phyloP scores from a whole-genome alignment of 2,797 vertebrate genomes.

The Silurus aristotelis region DNA sequence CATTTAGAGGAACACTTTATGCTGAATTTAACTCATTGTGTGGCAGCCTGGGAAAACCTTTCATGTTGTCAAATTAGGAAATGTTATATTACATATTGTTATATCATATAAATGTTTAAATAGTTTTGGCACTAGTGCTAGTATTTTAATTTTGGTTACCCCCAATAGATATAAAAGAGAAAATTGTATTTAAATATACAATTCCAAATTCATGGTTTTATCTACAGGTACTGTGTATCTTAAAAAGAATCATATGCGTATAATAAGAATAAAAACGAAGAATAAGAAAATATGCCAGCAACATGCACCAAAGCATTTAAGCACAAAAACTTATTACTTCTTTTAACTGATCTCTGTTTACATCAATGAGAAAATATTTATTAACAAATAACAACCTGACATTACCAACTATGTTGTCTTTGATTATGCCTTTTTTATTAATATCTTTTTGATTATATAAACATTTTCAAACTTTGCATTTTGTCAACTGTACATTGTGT shows the following conservation, averaged over 20 bases:
- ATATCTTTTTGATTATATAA: constrained; percentile 3
- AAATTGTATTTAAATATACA: neutral
- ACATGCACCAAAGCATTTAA: neutral
- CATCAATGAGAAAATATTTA: neutral
- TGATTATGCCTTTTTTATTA: neutral
- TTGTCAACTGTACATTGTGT: constrained; percentile 5
- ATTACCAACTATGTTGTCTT: too few relatives aligned
- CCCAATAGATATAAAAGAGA: neutral
- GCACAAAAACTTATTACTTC: neutral
- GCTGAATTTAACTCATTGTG: constrained; percentile 1
- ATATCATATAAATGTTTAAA: neutral
- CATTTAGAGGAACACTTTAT: neutral
- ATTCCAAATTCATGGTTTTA: neutral
- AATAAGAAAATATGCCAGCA: constrained; percentile 1
- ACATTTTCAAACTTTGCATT: neutral
- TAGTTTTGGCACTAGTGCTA: neutral
- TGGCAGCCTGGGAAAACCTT: constrained; percentile 3
- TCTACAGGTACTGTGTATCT: neutral
- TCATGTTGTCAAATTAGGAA: neutral
- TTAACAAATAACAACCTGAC: neutral
- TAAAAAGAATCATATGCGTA: neutral
- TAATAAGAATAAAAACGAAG: neutral
- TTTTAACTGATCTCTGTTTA: neutral
- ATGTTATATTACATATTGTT: neutral
- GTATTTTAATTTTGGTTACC: neutral